Evolutionary conservation across 1,140 invertebrate genomes (phyloP).

Genomic region (Meloidogyne hapla): DNA sequence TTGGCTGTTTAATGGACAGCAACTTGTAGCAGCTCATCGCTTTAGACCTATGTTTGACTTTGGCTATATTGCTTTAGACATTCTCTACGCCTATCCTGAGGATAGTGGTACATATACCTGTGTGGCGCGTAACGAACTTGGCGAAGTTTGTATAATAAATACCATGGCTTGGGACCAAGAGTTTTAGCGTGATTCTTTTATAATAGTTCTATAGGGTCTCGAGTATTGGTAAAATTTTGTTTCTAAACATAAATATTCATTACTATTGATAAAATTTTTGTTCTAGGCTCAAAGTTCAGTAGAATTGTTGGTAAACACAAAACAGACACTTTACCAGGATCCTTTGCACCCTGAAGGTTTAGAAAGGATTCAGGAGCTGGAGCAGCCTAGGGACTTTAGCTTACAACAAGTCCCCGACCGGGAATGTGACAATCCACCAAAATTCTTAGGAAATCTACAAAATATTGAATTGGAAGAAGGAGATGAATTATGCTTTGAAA

Average conservation of each 20-base stretch:
- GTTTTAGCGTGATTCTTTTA: too few species aligned
- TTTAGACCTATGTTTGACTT: constrained; percentile 90
- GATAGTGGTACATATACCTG: constrained; percentile 62
- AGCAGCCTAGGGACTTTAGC: constrained; percentile 71
- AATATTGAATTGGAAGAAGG: constrained; percentile 41
- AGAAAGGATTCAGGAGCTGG: constrained; percentile 84
- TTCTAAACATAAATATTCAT: too few species aligned
- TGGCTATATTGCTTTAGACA: constrained; percentile 88
- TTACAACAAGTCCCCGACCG: constrained; percentile 67
- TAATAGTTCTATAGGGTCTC: too few species aligned
- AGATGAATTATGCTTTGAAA: constrained; percentile 64
- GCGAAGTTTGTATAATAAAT: constrained; percentile 33
- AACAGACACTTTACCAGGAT: constrained; percentile 84
- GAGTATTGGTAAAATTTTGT: too few species aligned
- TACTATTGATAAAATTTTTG: background rate
- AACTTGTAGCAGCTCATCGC: constrained; percentile 73
- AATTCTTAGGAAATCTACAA: constrained; percentile 56
- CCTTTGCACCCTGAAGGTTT: constrained; percentile 84
- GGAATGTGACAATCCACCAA: constrained; percentile 56
- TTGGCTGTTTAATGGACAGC: constrained; percentile 65
- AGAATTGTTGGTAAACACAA: constrained; percentile 66
- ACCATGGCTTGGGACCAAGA: too few species aligned
- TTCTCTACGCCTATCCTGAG: constrained; percentile 66
- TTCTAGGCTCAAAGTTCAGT: constrained; percentile 40
- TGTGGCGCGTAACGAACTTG: constrained; percentile 58